Conservation (phyloP, 2,888 invertebrate genomes). For the Mimachlamys varia region DNA sequence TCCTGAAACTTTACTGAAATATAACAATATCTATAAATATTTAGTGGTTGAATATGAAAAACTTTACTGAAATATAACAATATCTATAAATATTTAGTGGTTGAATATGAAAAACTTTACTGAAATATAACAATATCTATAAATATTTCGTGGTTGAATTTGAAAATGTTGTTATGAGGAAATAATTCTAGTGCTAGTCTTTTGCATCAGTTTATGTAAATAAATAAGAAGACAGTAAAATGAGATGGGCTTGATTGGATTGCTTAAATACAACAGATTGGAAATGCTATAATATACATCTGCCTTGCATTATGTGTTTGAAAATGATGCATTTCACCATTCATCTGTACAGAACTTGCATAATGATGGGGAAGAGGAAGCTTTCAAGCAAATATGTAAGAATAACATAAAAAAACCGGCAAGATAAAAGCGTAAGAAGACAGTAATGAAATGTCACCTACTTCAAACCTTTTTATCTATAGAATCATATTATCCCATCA, state of each 20-base stretch:
- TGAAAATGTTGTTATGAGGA: not conserved
- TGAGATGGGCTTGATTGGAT: slow-evolving; percentile 1
- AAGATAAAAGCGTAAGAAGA: not conserved
- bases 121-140: not conserved
- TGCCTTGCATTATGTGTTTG: not conserved
- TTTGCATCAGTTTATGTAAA: too few species aligned
- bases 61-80: too few species aligned
- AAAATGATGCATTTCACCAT: not conserved
- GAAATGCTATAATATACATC: not conserved
- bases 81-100: too few species aligned
- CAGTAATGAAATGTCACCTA: not conserved
- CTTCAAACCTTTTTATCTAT: too few species aligned
- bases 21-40: too few species aligned
- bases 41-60: too few species aligned
- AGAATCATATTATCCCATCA: not conserved
- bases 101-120: too few species aligned
- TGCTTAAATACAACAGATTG: not conserved
- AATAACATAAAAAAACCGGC: not conserved
- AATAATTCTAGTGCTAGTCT: not conserved
- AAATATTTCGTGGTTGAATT: not conserved
- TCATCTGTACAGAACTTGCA: not conserved
- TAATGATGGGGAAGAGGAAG: not conserved
- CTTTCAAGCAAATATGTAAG: not conserved
- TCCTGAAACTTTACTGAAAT: too few species aligned
- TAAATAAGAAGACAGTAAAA: not conserved